Conservation (phyloP, 2,797 vertebrate species). For the Poeciliopsis gracilis region DNA sequence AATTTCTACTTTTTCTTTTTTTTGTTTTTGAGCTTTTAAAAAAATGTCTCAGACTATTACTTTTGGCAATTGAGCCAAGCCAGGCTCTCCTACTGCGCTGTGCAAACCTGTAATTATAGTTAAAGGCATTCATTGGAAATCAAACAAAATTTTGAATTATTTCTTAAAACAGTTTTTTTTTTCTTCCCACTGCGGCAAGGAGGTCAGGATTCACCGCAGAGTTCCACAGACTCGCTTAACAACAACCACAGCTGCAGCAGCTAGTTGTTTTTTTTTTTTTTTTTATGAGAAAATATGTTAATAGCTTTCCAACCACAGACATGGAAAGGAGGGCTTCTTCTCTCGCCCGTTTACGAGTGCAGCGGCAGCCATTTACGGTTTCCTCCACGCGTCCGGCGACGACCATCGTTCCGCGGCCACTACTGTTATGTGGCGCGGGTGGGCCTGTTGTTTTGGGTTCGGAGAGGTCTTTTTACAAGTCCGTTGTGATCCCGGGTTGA, state of each 20-base stretch:
- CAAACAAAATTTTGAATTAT: slow-evolving; percentile 74
- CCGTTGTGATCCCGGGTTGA: slow-evolving; percentile 39
- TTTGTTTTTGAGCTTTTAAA: no score
- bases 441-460: slow-evolving; percentile 31
- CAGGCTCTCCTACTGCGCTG: background rate
- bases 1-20: no score
- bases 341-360: slow-evolving; percentile 34
- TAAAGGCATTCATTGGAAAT: slow-evolving; percentile 43
- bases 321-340: slow-evolving; percentile 35
- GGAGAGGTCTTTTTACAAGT: slow-evolving; percentile 55
- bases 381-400: slow-evolving; percentile 19
- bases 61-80: background rate
- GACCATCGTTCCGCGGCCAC: slow-evolving; percentile 29
- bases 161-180: slow-evolving; percentile 55
- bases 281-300: slow-evolving; percentile 65
- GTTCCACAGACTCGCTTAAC: slow-evolving; percentile 48
- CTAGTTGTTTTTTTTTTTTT: slow-evolving; percentile 21
- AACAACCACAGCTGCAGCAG: slow-evolving; percentile 49
- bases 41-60: background rate
- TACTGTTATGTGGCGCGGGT: slow-evolving; percentile 42
- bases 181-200: slow-evolving; percentile 61
- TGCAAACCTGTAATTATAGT: slow-evolving; percentile 43
- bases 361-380: slow-evolving; percentile 29
- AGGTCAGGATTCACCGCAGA: slow-evolving; percentile 57
- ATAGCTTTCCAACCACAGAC: slow-evolving; percentile 69